A percentile compares a stretch with the other conserved stretches of the same genome.
These are phyloP conservation scores for Metaphire vulgaris DNA, from an alignment of 1,140 invertebrate genomes.

Conservation along the genomic window DNA sequence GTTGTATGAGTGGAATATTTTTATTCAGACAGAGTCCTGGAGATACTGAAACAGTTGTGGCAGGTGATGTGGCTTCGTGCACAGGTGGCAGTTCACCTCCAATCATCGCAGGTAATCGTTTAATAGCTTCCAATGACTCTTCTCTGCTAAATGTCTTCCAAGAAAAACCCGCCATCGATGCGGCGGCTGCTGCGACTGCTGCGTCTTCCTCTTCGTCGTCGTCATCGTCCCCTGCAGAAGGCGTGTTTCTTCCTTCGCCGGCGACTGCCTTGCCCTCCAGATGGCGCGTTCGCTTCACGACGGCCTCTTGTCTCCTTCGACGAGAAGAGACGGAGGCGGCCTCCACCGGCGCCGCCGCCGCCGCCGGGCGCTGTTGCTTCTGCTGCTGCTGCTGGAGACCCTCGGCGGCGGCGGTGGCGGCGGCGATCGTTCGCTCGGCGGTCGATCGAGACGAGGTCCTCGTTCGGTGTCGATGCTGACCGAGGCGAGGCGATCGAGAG, in stretches of 20 bases:
- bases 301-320: neutral
- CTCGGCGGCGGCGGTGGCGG: neutral
- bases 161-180: neutral
- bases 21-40: neutral
- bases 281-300: too few relatives aligned
- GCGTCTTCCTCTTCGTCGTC: too few relatives aligned
- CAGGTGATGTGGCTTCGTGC: too few relatives aligned
- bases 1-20: conserved; percentile 15
- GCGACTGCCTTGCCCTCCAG: too few relatives aligned
- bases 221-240: too few relatives aligned
- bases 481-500: neutral
- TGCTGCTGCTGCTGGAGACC: too few relatives aligned
- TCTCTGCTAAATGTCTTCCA: neutral
- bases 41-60: neutral
- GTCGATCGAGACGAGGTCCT: neutral
- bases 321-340: too few relatives aligned
- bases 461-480: neutral
- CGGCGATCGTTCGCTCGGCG: too few relatives aligned
- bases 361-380: too few relatives aligned
- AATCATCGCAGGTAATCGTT: neutral
- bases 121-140: neutral
- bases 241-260: neutral
- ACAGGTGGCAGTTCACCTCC: too few relatives aligned
- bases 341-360: neutral
- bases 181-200: neutral